These are phyloP conservation scores for Formica exsecta DNA, from an alignment of 1,140 invertebrate species.

Conservation along the genomic window DNA sequence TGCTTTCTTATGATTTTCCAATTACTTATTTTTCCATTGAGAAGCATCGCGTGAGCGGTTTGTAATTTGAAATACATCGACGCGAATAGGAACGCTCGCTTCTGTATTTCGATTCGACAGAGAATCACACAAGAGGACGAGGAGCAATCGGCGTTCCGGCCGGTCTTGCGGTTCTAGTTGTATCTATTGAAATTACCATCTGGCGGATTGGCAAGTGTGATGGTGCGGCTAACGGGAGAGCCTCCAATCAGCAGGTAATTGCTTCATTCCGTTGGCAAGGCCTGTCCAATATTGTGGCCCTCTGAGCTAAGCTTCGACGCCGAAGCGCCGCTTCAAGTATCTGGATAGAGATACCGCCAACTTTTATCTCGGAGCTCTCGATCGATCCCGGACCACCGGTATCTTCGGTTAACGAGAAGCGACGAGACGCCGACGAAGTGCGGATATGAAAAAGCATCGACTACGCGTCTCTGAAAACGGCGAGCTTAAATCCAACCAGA, in stretches of 20 bases:
- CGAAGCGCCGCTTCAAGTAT: slow-evolving; percentile 7
- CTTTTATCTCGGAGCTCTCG: slow-evolving; percentile 24
- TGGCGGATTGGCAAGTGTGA: slow-evolving; percentile 83
- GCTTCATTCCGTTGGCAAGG: slow-evolving; percentile 79
- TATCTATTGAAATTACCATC: slow-evolving; percentile 79
- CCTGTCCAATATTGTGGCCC: slow-evolving; percentile 69
- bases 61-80: slow-evolving; percentile 60
- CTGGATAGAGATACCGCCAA: background rate
- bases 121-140: slow-evolving; percentile 73
- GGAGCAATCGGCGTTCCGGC: slow-evolving; percentile 75
- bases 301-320: slow-evolving; percentile 40
- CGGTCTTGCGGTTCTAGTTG: slow-evolving; percentile 76
- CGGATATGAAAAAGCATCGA: slow-evolving; percentile 27
- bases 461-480: background rate
- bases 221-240: slow-evolving; percentile 81
- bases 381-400: background rate
- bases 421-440: background rate
- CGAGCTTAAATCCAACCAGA: slow-evolving; percentile 3
- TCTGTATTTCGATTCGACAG: slow-evolving; percentile 40
- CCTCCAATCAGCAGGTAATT: slow-evolving; percentile 80
- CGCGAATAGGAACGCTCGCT: slow-evolving; percentile 54
- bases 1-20: slow-evolving; percentile 7
- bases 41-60: slow-evolving; percentile 30
- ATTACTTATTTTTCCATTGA: slow-evolving; percentile 10
- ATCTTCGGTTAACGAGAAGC: slow-evolving; percentile 16